Base-by-base conservation (phyloP, 53 echinoderm and acorn worm species). In the Antedon mediterranea region DNA sequence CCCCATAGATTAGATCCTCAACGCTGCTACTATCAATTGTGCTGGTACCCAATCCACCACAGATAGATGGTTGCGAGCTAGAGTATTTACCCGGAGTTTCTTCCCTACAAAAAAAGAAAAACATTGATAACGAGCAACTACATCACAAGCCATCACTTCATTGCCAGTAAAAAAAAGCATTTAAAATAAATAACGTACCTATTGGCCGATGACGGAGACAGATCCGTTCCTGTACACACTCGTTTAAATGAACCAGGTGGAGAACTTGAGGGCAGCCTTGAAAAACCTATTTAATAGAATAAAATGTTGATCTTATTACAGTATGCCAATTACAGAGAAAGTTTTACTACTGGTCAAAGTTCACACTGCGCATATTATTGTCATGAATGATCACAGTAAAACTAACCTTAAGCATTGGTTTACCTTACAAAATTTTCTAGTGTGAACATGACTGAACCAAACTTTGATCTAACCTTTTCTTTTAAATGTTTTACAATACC, bases 161-260 rank as follows among this genome's bases (percentile, higher is more conserved):
- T 11, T 37, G 11, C 4, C 37, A 6, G 11, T 37, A 6, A 37
- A 37, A 37, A 11, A 37, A 6, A 37, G 4, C 4, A 11, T 37
- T 37, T 6, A 37, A 37, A 6, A 37, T 37, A 37, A 37, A 11
- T 13, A 13, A 31, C 76, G 18, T 76, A 76, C 76, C 76, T 31
- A 30, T 20, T 74, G 34, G 77, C 73, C 18, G 88, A 73, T 13
- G 85, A 81, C 4, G 95, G 95, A 26, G 95, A 94, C 0, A 94
- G 78, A 71, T 94, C 91, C 29, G 83, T 89, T 6, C 91, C 91
- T 0, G 91, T 88, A 73, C 95, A 94, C 14, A 91, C 81, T 26
- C 95, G 71, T 82, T 94, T 94, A 76, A 94, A 78, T 8, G 85
- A 83, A 4, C 83, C 89, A 14, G 79, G 76, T 30, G 81, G 75